Evolutionary conservation across 2,888 invertebrate genomes (phyloP), one percentile per base, ranked within the genome.

Genomic region (Perizoma flavofasciatum): DNA sequence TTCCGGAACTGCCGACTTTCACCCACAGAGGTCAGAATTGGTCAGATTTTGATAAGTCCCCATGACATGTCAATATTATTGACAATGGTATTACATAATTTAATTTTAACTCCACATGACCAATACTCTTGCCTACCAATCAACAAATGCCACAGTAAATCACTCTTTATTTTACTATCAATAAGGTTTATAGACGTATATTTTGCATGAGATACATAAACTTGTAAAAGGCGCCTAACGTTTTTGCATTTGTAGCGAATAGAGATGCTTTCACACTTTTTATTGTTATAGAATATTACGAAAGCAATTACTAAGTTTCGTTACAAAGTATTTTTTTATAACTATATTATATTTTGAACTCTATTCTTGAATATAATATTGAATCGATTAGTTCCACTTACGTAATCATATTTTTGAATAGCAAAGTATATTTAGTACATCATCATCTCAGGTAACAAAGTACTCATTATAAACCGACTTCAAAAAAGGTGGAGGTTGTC

Each of bases 1-100:
- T 87, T 72, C 91, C 90, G 90, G 91, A 91, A 86, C 88, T 89
- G 68, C 63, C 77, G 70, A 85, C 90, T 91, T 90, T 90, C 90
- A 82, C 91, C 79, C 57, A 63, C 64, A 73, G 74, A 67, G 86
- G 89, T 86, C 85, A 82, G 70, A 67, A 70, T 64, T 78, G 77
- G 77, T 78, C 80, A 79, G 71, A 79, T 81, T 58, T 63, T 82
- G 82, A 81, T 81, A 80, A 78, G 73, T 60, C 60, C 62, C 67
- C 73, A 78, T 78, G 77, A 75, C 70, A 71, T 64, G 50, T 66
- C 74, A 73, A 72, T 73, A 67, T 67, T 54, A 57, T 63, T 65
- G 61, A 65, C 68, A 72, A 72, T 70, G 61, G 61, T 55, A 59
- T 77, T 78, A 65, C 71, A 64, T 72, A 73, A 74, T 65, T 50